Evolutionary conservation across 2,888 invertebrate genomes (phyloP), one percentile per base, ranked within the genome.

Genomic region (Escarpia spicata): DNA sequence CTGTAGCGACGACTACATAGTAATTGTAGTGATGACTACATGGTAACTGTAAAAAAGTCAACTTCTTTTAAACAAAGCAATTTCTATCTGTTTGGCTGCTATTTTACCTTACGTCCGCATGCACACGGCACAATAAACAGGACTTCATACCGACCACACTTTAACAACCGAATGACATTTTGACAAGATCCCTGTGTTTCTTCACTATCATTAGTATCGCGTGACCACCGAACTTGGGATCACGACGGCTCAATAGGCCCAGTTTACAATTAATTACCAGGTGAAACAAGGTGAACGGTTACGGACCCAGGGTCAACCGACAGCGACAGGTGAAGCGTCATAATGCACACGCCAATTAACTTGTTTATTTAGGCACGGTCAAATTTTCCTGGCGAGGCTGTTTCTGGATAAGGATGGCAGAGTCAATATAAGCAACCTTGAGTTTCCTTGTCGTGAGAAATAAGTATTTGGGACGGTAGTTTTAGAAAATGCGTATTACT

Each of bases 231-330:
- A 75, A 75, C 75, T 26, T 26, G 6, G 19, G 19, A 75, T 75
- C 26, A 75, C 26, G 26, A n/a, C 75, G 26, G 75, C 75, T 26
- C 75, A 75, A 75, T 75, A 75, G 75, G 75, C 75, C 75, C 75
- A 75, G 75, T 75, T 75, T 75, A 75, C 75, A 75, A 26, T 75
- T 75, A 75, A 75, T 75, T 75, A 75, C 15, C 75, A 75, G 75
- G 75, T 75, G 75, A 75, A 26, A 6, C 75, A n/a, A 75, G 75
- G 75, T 75, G n/a, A 26, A 75, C 6, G 6, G 4, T 26, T 26
- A 75, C 26, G 19, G 75, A 75, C 26, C 75, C 19, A 75, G 26
- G 75, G 75, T n/a, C 26, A 26, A 26, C 75, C 26, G n/a, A 19
- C 75, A n/a, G n/a, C 3, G 26, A n/a, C 19, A 75, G 75, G 6